Evolutionary conservation across 2,888 invertebrate genomes (phyloP), one percentile per base, ranked within the genome.

Genomic region (Andrena flavipes): DNA sequence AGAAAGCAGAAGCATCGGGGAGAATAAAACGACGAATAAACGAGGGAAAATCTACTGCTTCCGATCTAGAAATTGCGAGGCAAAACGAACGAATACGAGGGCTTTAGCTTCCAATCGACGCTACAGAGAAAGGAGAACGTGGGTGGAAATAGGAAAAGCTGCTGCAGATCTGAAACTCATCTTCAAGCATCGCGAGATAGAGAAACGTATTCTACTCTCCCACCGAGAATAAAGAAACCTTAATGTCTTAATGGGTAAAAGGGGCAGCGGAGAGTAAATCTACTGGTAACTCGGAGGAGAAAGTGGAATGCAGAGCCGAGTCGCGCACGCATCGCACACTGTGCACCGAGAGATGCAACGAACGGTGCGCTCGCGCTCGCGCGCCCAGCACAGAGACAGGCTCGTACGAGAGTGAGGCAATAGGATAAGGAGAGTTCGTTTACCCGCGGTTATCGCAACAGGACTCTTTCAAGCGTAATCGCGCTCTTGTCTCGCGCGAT

Each of bases 361-460:
- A 51, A 35, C 54, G 51, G 51, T n/a, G 30, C 33, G 48, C 23
- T 23, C 10, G 42, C 62, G 20, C 7, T 20, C 10, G 48, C 48
- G 30, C 13, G 48, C n/a, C n/a, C n/a, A 29, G 49, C 20, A 56
- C 74, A 48, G 64, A 0, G 10, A 29, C 63, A 54, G 13, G 42
- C 65, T 70, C 10, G 54, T n/a, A 5, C 29, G 49, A 76, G 71
- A 83, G 76, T 51, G 49, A 71, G 69, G 77, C 76, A 78, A 76
- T 73, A 63, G 82, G 29, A 84, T 81, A 87, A 86, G 86, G 54
- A 85, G 89, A 88, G 89, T 89, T 88, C 89, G 83, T 89, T 89
- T 88, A 89, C 89, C 89, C 89, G 83, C n/a, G 70, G 81, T 87
- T 89, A 89, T 89, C 89, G 80, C 83, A 84, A 82, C 81, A 88